Evolutionary conservation across 2,797 vertebrate genomes (phyloP), one percentile per base, ranked within the genome.

Genomic region (Etheostoma perlongum): DNA sequence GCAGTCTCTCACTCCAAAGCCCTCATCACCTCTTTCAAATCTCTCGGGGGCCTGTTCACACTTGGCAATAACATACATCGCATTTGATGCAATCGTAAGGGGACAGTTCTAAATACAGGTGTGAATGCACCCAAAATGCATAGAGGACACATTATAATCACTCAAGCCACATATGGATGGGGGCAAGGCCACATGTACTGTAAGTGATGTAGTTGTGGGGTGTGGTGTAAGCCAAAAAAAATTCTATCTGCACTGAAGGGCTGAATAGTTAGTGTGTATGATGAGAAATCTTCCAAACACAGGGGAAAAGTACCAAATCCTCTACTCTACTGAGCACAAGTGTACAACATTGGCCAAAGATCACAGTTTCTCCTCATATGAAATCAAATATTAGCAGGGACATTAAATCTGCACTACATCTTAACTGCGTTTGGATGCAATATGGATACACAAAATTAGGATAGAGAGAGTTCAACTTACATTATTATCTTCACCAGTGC

Each of bases 41-140:
- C 75, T 83, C 85, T 63, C 53, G 25, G 76, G 76, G 88, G 85
- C 77, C 73, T 77, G 84, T 88, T 90, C 88, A 90, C 85, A 88
- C 85, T 58, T 84, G 21, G 78, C 67, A 76, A 77, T 73, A 81
- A 82, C 84, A 88, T 74, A 54, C 44, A 81, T 85, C 49, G 58
- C 53, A 67, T 46, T 57, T 81, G 83, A 84, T 58, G 40, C 23
- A 48, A 79, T 84, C 72, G n/a, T 3, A 79, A 82, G 77, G 23
- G 42, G 85, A 87, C 62, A 84, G 84, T 25, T 86, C 74, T 82
- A 85, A 89, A 83, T 67, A 72, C 84, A 85, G 84, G 84, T 85
- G 83, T 81, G 83, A 86, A 88, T n/a, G 71, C n/a, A 73, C 25
- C 70, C 72, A 42, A 71, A 84, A 87, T 33, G 61, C 61, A 78